phyloP scores from a whole-genome alignment of 30 jellyfish, hydroid and myxozoan genomes.

The Mastigias papua region DNA sequence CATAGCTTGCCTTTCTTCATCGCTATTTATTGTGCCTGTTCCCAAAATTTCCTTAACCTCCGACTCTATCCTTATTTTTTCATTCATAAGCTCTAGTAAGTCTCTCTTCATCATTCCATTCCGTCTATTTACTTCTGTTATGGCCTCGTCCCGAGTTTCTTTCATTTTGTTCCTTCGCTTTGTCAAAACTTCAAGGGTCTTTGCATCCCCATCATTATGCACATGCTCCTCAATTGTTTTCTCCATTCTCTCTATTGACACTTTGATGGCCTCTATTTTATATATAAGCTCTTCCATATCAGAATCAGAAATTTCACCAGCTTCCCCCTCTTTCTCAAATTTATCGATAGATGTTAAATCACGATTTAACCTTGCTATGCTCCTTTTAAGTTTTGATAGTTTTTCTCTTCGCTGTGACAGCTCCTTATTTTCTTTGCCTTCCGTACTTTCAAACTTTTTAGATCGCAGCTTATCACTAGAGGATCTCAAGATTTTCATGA shows the following conservation, averaged over 20 bases:
- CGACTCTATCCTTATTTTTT: neutral
- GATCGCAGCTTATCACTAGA: constrained; percentile 9
- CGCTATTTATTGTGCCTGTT: constrained; percentile 16
- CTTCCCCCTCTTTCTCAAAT: constrained; percentile 26
- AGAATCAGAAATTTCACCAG: constrained; percentile 29
- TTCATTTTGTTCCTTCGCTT: constrained; percentile 25
- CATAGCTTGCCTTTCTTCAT: constrained; percentile 21
- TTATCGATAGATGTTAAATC: constrained; percentile 15
- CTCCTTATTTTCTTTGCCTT: neutral
- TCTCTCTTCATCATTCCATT: constrained; percentile 13
- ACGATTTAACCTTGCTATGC: neutral
- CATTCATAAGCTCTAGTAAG: neutral
- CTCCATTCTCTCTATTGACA: constrained; percentile 36
- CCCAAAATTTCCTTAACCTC: constrained; percentile 43
- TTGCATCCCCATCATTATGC: constrained; percentile 51
- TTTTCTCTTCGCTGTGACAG: neutral
- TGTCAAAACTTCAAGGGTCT: constrained; percentile 21
- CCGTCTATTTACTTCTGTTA: constrained; percentile 3
- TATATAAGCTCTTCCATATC: constrained; percentile 53
- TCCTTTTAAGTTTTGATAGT: neutral
- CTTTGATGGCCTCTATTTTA: constrained; percentile 54
- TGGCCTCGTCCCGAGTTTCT: constrained; percentile 37
- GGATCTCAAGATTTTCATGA: neutral
- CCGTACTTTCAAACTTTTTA: neutral
- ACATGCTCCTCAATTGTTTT: constrained; percentile 44